Evolutionary conservation across 2,888 invertebrate genomes (phyloP).

Genomic region (Trichopoda pennipes): DNA sequence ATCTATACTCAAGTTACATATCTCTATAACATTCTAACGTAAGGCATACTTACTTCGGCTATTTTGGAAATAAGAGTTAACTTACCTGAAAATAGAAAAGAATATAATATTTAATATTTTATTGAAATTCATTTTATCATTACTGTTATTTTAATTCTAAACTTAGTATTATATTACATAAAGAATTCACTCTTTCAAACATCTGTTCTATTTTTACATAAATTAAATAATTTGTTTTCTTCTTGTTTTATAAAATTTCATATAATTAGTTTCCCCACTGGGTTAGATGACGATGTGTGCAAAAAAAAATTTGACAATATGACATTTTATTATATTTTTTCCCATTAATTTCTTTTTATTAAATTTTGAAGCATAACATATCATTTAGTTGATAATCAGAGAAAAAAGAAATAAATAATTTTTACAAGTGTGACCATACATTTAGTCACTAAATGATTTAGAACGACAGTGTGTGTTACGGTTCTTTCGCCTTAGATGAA

Average conservation of each 20-base stretch:
- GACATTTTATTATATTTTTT: slow-evolving; percentile 52
- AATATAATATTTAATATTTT: too few species aligned
- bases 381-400: slow-evolving; percentile 62
- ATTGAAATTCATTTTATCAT: too few species aligned
- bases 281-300: slow-evolving; percentile 3
- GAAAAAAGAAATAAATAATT: slow-evolving; percentile 16
- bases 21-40: too few species aligned
- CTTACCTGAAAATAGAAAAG: too few species aligned
- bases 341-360: slow-evolving; percentile 18
- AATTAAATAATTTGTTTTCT: background rate
- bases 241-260: background rate
- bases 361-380: slow-evolving; percentile 45
- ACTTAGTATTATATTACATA: background rate
- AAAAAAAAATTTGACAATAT: slow-evolving; percentile 42
- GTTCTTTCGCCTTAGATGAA: background rate
- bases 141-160: too few species aligned
- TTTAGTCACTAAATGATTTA: slow-evolving; percentile 60
- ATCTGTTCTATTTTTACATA: background rate
- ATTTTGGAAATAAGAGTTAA: too few species aligned
- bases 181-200: background rate
- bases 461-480: slow-evolving; percentile 33
- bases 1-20: too few species aligned
- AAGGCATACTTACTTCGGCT: too few species aligned
- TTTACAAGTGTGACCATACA: slow-evolving; percentile 65
- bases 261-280: slow-evolving; percentile 22